A percentile compares a stretch with the other conserved stretches of the same genome.
Evolutionary conservation across 2,888 invertebrate species (phyloP).

Genomic region (Sarcophaga rosellei): DNA sequence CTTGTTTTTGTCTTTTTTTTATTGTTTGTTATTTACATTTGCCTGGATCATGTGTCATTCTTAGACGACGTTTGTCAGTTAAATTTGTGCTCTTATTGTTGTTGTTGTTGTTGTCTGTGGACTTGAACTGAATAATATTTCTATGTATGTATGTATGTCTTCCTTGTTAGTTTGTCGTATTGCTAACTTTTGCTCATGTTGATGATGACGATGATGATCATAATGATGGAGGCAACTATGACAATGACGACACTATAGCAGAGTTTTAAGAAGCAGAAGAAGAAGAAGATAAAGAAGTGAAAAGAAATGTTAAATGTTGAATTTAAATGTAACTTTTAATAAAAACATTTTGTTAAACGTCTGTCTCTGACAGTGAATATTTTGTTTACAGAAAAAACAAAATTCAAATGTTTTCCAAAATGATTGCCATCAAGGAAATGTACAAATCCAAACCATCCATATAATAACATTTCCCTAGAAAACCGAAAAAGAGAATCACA

Average conservation of each 20-base stretch:
- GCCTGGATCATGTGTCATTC: conserved; percentile 67
- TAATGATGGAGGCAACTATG: background rate
- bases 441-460: conserved; percentile 52
- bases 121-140: conserved; percentile 20
- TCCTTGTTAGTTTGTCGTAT: background rate
- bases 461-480: conserved; percentile 64
- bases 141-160: background rate
- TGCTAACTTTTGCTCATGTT: background rate
- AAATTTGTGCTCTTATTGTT: conserved; percentile 7
- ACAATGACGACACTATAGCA: background rate
- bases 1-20: background rate
- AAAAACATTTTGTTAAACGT: conserved; percentile 65
- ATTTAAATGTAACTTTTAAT: conserved; percentile 68
- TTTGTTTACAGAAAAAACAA: conserved; percentile 36
- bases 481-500: background rate
- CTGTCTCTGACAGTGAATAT: conserved; percentile 58
- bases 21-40: conserved; percentile 52
- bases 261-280: background rate
- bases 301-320: conserved; percentile 48
- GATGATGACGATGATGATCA: background rate
- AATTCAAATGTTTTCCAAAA: conserved; percentile 65
- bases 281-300: background rate
- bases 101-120: conserved; percentile 15
- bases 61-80: conserved; percentile 67
- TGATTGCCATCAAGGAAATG: conserved; percentile 68